phyloP scores from a whole-genome alignment of 1,140 invertebrate genomes.

The Leguminivora glycinivorella region DNA sequence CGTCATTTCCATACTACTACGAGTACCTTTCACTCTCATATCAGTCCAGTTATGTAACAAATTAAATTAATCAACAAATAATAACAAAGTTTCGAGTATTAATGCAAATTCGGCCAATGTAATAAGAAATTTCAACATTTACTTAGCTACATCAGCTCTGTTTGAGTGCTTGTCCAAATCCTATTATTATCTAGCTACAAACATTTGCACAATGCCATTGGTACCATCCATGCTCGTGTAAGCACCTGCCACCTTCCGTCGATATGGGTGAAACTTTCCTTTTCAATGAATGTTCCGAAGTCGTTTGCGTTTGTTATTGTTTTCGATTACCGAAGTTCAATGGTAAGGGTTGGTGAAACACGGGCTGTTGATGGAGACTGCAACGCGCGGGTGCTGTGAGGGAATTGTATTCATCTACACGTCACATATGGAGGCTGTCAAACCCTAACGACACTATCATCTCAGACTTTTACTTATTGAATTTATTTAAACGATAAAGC shows the following conservation, averaged over 20 bases:
- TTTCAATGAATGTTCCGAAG: constrained; percentile 72
- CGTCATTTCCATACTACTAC: too few relatives aligned
- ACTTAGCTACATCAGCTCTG: background rate
- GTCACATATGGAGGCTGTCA: background rate
- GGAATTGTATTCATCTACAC: background rate
- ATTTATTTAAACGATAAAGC: too few relatives aligned
- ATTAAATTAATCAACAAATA: too few relatives aligned
- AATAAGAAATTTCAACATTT: background rate
- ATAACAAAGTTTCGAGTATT: too few relatives aligned
- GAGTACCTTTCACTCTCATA: too few relatives aligned
- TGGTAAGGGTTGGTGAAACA: constrained; percentile 35
- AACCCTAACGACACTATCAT: too few relatives aligned
- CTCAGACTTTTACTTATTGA: too few relatives aligned
- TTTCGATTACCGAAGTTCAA: constrained; percentile 69
- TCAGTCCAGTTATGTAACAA: too few relatives aligned
- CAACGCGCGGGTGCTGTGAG: background rate
- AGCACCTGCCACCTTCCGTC: constrained; percentile 25
- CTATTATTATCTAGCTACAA: constrained; percentile 1
- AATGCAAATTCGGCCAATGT: too few relatives aligned
- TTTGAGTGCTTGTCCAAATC: background rate
- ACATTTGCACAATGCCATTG: constrained; percentile 18
- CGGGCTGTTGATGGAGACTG: constrained; percentile 29
- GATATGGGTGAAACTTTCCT: constrained; percentile 59
- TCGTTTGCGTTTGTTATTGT: constrained; percentile 72
- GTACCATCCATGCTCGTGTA: constrained; percentile 18